Evolutionary conservation across 2,113 vertebrate species (phyloP).

Genomic region (Eulacestoma nigropectus): DNA sequence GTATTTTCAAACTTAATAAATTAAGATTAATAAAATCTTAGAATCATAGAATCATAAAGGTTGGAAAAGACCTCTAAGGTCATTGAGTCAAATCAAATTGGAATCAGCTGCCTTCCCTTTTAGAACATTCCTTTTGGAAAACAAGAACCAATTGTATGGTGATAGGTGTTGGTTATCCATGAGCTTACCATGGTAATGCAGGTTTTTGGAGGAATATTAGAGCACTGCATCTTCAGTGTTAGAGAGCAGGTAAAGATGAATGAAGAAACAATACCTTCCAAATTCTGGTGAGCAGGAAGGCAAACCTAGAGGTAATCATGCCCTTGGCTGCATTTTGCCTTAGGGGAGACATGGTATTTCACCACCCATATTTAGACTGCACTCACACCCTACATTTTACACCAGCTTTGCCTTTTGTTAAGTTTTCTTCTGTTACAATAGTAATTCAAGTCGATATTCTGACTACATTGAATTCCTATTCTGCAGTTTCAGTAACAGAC

Average conservation of each 20-base stretch:
- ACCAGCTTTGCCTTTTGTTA: not conserved
- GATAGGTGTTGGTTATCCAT: not conserved
- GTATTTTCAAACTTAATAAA: not conserved
- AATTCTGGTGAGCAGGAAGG: not conserved
- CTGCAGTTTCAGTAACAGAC: not conserved
- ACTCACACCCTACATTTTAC: not conserved
- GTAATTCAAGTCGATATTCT: not conserved
- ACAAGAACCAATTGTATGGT: not conserved
- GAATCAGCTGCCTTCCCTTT: not conserved
- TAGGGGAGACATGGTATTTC: not conserved
- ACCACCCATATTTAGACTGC: not conserved
- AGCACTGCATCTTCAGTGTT: not conserved
- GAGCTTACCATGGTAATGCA: not conserved
- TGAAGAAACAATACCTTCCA: accelerated
- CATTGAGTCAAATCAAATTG: not conserved
- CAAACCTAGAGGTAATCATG: not conserved
- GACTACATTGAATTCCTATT: not conserved
- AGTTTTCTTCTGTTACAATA: not conserved
- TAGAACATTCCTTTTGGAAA: not conserved
- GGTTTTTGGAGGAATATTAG: not conserved
- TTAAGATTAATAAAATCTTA: not conserved
- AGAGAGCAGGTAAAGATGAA: not conserved
- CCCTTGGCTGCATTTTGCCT: not conserved
- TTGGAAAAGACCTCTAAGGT: not conserved
- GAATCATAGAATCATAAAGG: not conserved